Evolutionary conservation across 2,113 vertebrate genomes (phyloP).

Genomic region (Eublepharis macularius): DNA sequence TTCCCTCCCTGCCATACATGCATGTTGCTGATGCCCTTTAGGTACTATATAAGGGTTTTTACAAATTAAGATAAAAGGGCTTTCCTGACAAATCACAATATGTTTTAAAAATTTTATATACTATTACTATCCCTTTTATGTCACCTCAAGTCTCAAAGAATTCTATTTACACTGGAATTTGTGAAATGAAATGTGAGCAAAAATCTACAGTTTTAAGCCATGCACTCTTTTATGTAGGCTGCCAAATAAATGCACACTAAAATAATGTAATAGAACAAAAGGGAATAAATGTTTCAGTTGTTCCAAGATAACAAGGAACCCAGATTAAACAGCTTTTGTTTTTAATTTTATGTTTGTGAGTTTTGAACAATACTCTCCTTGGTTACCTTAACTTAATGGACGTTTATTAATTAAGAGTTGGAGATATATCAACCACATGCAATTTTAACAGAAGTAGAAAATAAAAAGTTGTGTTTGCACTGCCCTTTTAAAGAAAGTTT

Average conservation of each 20-base stretch:
- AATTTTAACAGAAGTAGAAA: neutral
- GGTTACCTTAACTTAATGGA: neutral
- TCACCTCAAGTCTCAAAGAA: conserved; percentile 31
- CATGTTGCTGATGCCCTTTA: conserved; percentile 7
- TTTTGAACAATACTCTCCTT: neutral
- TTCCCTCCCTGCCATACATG: conserved; percentile 31
- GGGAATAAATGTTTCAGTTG: neutral
- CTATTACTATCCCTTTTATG: conserved; percentile 31
- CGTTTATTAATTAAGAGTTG: neutral
- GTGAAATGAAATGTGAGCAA: conserved; percentile 48
- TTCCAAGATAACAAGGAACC: neutral
- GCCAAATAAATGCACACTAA: conserved; percentile 17
- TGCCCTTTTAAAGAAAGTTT: neutral
- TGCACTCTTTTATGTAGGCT: conserved; percentile 4
- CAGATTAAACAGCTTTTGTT: neutral
- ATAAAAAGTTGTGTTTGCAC: neutral
- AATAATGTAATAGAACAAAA: conserved; percentile 8
- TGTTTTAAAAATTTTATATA: conserved; percentile 45
- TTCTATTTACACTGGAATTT: conserved; percentile 49
- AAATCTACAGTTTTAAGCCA: conserved; percentile 32
- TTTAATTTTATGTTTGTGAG: neutral
- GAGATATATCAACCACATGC: neutral
- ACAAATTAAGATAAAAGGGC: conserved; percentile 48
- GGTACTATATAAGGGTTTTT: conserved; percentile 45
- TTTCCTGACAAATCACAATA: conserved; percentile 57